Conservation (phyloP, 2,888 invertebrate genomes). For the Nysson spinosus region DNA sequence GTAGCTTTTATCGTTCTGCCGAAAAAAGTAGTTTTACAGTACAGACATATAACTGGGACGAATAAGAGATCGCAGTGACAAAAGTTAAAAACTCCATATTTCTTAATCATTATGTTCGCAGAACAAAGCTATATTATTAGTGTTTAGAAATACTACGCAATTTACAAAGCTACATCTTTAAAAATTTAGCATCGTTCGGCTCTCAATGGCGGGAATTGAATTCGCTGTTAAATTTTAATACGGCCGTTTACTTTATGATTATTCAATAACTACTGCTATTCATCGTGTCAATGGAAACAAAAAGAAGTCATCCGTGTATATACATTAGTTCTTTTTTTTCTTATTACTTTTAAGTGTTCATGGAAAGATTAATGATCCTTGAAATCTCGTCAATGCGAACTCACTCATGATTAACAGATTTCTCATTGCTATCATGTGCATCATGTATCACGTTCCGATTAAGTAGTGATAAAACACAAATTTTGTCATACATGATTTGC, state of each 20-base stretch:
- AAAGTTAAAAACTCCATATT: slow-evolving; percentile 33
- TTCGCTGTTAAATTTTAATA: slow-evolving; percentile 10
- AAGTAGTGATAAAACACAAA: slow-evolving; percentile 32
- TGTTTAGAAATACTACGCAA: slow-evolving; percentile 41
- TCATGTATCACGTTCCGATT: slow-evolving; percentile 16
- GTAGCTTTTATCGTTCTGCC: slow-evolving; percentile 49
- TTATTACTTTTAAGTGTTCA: slow-evolving; percentile 15
- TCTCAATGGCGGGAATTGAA: slow-evolving; percentile 46
- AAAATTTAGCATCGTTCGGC: slow-evolving; percentile 52
- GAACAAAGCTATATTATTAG: slow-evolving; percentile 40
- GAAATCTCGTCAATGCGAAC: slow-evolving; percentile 59
- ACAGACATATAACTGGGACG: slow-evolving; percentile 35
- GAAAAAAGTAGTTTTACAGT: slow-evolving; percentile 33
- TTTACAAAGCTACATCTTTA: slow-evolving; percentile 53
- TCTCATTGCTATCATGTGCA: slow-evolving; percentile 33
- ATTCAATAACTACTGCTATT: slow-evolving; percentile 5
- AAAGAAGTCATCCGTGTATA: slow-evolving; percentile 15
- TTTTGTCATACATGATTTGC: slow-evolving; percentile 36
- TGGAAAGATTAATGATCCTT: slow-evolving; percentile 12
- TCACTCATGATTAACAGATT: slow-evolving; percentile 37
- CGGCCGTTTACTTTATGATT: background rate
- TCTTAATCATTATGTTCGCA: slow-evolving; percentile 20
- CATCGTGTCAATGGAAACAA: slow-evolving; percentile 16
- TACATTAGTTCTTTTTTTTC: slow-evolving; percentile 15
- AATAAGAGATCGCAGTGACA: slow-evolving; percentile 56